Base-by-base conservation (phyloP, 2,888 invertebrate genomes). In the Sipha maydis region DNA sequence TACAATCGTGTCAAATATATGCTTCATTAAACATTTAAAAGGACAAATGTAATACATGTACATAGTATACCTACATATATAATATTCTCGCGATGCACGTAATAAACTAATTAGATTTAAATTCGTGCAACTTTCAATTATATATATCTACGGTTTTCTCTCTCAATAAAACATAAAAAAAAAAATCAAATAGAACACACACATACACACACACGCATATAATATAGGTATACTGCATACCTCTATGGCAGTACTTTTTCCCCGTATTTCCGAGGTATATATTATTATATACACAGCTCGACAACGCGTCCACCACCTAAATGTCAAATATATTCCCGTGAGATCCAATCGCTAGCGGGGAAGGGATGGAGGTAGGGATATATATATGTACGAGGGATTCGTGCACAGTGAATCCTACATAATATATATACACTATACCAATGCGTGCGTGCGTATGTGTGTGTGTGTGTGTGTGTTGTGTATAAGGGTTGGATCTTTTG, bases 281-380 rank as follows among this genome's bases (percentile, higher is more conserved):
- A 61, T 4, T 61, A 61, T 56, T 19, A 61, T 21, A 61, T 21
- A 61, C 48, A 48, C 14, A 14, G 77, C 41, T 48, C 48, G 21
- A 69, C 56, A 7, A n/a, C 25, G 73, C 67, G 28, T 85, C 61
- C 85, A 38, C 48, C 14, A 19, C 61, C 78, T 48, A 83, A 88
- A 88, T 88, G 86, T 88, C 86, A 88, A 82, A 88, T 82, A 82
- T 88, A 88, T 79, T 88, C 86, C 86, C 86, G 86, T 28, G 86
- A 88, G 86, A 88, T 88, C 25, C 75, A 78, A 61, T 25, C 54
- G 48, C 19, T n/a, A 34, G 34, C 38, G 41, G 61, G 56, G 61
- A 34, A 11, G 54, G 25, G 14, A 48, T 14, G 48, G 48, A 54
- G 28, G 54, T 61, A 25, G 34, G 34, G 28, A 25, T 56, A 34